Base-by-base conservation (phyloP, 1,140 invertebrate genomes). In the Cydia pomonella region DNA sequence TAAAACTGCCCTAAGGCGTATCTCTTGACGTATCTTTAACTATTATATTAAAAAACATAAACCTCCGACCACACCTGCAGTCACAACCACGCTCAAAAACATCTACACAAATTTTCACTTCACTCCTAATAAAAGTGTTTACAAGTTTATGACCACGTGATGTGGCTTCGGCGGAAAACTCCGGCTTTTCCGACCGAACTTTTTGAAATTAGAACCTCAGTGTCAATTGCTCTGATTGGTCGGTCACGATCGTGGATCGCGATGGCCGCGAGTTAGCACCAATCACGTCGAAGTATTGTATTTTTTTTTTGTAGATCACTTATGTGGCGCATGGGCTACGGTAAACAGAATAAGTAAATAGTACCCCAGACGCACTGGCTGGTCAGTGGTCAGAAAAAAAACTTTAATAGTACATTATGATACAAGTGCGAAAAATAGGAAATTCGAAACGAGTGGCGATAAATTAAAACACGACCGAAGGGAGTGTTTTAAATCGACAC, bases 191-290 rank as follows among this genome's bases (percentile, higher is more conserved):
- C 53, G 21, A 10, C 53, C 53, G 53, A 59, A 59, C 53, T 59
- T 59, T 59, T 59, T 21, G 53, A 21, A 23, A 59, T 59, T 59
- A 59, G 53, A 59, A 59, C 53, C 53, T 59, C 18, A 59, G 18
- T 59, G 53, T 59, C 18, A 59, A 59, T 59, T 59, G 53, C 53
- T 10, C 21, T 59, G 53, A 59, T 59, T 59, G 53, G 53, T 59
- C 53, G 18, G 53, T 59, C 53, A 59, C 53, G 53, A 59, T 21
- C 21, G 18, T 9, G 53, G 53, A 59, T 59, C 53, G 53, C 0
- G 53, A 59, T 59, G 53, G 53, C 2, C 9, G 7, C 10, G 21
- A 59, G 53, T 59, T 59, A 59, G 53, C 53, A 59, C 53, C 53
- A 59, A 59, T 59, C 53, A 59, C 9, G 2, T 59, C 2, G 3